Conservation (phyloP, 2,797 vertebrate genomes). For the Vireo griseus region DNA sequence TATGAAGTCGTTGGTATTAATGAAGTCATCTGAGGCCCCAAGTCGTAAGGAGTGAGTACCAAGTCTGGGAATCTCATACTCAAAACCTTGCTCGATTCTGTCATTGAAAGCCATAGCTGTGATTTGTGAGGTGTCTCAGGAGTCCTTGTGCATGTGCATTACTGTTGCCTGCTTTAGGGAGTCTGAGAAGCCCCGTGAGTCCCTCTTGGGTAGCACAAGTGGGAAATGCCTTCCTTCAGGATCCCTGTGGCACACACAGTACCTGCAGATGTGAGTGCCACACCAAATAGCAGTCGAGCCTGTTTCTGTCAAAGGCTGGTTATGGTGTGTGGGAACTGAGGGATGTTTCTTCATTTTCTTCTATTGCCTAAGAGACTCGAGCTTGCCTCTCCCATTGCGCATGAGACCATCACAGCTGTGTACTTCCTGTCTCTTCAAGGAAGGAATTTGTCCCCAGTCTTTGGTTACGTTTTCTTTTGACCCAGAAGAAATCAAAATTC, state of each 20-base stretch:
- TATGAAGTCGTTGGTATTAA: neutral
- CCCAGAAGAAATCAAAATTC: neutral
- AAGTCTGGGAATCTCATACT: neutral
- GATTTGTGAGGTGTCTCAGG: neutral
- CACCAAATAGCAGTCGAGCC: fast-evolving
- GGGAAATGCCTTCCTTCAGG: neutral
- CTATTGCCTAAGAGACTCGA: neutral
- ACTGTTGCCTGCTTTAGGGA: neutral
- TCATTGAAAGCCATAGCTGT: neutral
- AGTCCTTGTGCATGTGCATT: neutral
- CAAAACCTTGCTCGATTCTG: neutral
- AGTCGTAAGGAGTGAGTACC: neutral
- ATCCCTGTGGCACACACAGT: fast-evolving
- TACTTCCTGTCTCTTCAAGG: neutral
- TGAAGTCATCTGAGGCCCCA: neutral
- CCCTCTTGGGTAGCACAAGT: neutral
- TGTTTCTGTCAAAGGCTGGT: neutral
- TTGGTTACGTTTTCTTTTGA: neutral
- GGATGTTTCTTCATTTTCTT: neutral
- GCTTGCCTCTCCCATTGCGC: neutral
- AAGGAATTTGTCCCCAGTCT: neutral
- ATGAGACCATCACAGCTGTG: neutral
- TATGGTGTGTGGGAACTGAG: neutral
- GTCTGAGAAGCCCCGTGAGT: neutral
- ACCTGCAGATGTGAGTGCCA: neutral